phyloP scores from a whole-genome alignment of 2,797 vertebrate species.

The Columba guinea region DNA sequence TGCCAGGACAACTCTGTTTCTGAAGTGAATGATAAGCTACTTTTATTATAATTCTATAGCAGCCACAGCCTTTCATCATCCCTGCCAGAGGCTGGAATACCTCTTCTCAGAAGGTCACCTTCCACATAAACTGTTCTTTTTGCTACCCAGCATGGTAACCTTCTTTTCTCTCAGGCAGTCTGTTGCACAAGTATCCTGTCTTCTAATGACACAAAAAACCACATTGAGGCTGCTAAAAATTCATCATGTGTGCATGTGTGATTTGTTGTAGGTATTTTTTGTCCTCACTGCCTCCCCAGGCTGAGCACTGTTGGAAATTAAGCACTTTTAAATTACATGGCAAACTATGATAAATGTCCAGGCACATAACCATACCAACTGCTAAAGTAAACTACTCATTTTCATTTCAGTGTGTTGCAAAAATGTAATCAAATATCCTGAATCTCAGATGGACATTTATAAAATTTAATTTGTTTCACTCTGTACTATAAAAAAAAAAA shows the following conservation, averaged over 20 bases:
- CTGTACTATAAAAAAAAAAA: background rate
- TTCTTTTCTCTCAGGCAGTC: background rate
- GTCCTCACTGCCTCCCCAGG: background rate
- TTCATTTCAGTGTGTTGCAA: constrained; percentile 13
- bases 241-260: background rate
- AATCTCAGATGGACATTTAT: constrained; percentile 16
- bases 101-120: constrained; percentile 38
- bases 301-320: constrained; percentile 13
- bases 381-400: constrained; percentile 20
- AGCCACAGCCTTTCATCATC: background rate
- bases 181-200: background rate
- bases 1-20: background rate
- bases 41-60: background rate
- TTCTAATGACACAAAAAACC: background rate
- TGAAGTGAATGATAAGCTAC: constrained; percentile 28
- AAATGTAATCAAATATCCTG: constrained; percentile 21
- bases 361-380: background rate
- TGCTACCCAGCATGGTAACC: background rate
- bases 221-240: constrained; percentile 10
- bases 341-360: constrained; percentile 38
- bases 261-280: constrained; percentile 1
- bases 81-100: background rate
- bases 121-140: background rate
- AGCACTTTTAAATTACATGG: constrained; percentile 40
- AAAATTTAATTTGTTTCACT: constrained; percentile 13